These are phyloP conservation scores for Apotomis betuletana DNA, from an alignment of 2,888 invertebrate species.

Conservation along the genomic window DNA sequence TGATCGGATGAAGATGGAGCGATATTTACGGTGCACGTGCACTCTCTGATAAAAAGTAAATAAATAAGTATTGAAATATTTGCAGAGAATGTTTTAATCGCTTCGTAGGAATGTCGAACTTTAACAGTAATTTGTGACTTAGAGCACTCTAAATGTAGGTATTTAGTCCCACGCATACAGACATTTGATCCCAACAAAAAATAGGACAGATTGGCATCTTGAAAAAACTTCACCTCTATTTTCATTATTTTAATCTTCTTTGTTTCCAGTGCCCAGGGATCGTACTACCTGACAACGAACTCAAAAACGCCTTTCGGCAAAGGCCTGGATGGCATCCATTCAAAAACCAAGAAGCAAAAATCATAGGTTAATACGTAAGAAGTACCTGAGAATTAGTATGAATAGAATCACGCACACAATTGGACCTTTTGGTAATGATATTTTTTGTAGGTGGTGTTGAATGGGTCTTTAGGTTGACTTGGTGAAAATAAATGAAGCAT, in stretches of 20 bases:
- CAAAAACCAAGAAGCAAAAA: conserved; percentile 63
- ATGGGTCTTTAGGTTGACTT: neutral
- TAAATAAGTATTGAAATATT: too few relatives aligned
- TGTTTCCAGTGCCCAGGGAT: conserved; percentile 71
- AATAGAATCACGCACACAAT: conserved; percentile 26
- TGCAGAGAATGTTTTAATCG: too few relatives aligned
- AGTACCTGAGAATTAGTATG: conserved; percentile 22
- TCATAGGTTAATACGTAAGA: conserved; percentile 42
- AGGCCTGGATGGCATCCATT: conserved; percentile 72
- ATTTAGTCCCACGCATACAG: too few relatives aligned
- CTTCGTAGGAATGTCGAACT: too few relatives aligned
- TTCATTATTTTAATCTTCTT: neutral
- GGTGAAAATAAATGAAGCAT: too few relatives aligned
- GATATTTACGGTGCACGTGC: too few relatives aligned
- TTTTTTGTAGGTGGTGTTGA: conserved; percentile 13
- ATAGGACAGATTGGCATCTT: neutral
- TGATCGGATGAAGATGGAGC: too few relatives aligned
- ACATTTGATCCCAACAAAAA: too few relatives aligned
- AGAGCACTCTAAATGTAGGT: too few relatives aligned
- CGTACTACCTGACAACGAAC: conserved; percentile 77
- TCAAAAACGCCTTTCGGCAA: conserved; percentile 73
- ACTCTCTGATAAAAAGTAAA: too few relatives aligned
- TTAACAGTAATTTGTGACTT: too few relatives aligned
- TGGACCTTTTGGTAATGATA: neutral
- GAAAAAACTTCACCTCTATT: neutral